Percentiles rank a stretch among this genome's conserved stretches.
Evolutionary conservation across 2,888 invertebrate species (phyloP).

Genomic region (Papilio protenor): DNA sequence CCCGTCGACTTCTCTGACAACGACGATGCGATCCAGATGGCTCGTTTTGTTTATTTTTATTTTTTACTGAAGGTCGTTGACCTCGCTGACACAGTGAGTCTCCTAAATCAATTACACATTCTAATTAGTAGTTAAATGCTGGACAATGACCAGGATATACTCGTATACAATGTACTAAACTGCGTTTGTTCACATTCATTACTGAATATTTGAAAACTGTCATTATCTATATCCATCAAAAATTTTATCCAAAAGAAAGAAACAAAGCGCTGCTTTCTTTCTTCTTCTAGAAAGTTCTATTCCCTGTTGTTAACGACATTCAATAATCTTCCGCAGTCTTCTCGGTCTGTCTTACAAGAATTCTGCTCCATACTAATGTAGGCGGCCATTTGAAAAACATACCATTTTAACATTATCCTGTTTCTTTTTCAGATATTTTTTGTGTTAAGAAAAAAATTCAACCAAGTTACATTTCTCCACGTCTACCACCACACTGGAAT

Average conservation of each 20-base stretch:
- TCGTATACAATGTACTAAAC: no score
- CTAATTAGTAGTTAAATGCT: neutral
- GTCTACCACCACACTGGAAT: conserved; percentile 92
- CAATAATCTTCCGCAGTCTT: no score
- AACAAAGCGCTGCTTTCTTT: no score
- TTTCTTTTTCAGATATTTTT: conserved; percentile 86
- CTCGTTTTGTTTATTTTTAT: conserved; percentile 58
- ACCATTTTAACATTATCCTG: neutral
- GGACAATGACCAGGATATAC: neutral
- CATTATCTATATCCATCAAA: no score
- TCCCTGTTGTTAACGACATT: no score
- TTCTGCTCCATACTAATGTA: no score
- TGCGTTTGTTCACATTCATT: no score
- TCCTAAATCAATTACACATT: neutral
- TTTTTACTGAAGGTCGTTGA: conserved; percentile 67
- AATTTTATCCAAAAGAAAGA: no score
- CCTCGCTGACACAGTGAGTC: conserved; percentile 73
- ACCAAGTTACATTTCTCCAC: conserved; percentile 89
- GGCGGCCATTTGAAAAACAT: no score
- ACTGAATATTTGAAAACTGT: no score
- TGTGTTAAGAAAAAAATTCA: conserved; percentile 88
- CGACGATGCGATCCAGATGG: conserved; percentile 53
- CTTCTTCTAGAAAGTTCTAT: no score
- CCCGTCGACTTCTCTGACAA: conserved; percentile 63
- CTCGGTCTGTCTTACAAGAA: no score